These are phyloP conservation scores for Artemia sinica DNA, from an alignment of 2,888 invertebrate species.

Conservation along the genomic window DNA sequence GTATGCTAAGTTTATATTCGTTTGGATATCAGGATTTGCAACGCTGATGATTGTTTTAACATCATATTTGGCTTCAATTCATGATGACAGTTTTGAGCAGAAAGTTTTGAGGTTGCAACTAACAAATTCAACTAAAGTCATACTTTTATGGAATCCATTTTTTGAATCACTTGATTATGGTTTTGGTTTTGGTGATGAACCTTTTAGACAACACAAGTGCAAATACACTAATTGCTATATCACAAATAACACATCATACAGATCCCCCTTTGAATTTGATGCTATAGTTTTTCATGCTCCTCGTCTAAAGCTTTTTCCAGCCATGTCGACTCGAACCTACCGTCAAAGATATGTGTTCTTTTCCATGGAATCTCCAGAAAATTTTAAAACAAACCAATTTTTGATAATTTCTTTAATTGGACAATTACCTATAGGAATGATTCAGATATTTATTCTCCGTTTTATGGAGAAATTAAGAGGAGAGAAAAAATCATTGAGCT, in stretches of 20 bases:
- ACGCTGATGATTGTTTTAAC: no score
- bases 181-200: constrained; percentile 18
- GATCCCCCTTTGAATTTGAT: constrained; percentile 14
- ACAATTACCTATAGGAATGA: constrained; percentile 20
- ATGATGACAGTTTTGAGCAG: no score
- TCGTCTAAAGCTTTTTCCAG: constrained; percentile 15
- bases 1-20: no score
- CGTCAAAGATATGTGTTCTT: constrained; percentile 21
- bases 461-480: constrained; percentile 17
- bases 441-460: constrained; percentile 18
- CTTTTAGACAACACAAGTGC: constrained; percentile 14
- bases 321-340: neutral
- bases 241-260: constrained; percentile 17
- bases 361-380: constrained; percentile 19
- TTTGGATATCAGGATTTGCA: no score
- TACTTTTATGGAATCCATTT: constrained; percentile 20
- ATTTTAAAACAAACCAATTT: constrained; percentile 14
- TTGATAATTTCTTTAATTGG: constrained; percentile 20
- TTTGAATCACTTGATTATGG: constrained; percentile 7
- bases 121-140: constrained; percentile 12
- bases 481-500: neutral
- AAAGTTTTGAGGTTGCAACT: no score
- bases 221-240: constrained; percentile 17
- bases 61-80: no score
- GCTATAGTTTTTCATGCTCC: constrained; percentile 19